A percentile compares a stretch with the other conserved stretches of the same genome.
Conservation (phyloP, 2,797 vertebrate species). For the Morelia viridis region DNA sequence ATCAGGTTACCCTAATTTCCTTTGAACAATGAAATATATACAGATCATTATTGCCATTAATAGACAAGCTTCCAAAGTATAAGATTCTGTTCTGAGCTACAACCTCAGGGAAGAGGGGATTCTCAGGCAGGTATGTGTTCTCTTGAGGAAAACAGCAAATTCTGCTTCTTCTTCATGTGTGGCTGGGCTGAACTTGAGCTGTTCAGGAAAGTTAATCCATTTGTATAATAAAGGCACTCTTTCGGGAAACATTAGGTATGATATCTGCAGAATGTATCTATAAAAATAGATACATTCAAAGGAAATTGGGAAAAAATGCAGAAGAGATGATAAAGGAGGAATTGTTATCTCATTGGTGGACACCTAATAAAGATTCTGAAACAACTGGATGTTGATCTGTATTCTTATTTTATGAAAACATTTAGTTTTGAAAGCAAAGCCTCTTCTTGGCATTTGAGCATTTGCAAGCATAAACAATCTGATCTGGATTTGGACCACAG, state of each 20-base stretch:
- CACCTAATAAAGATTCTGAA: not conserved
- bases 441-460: too few relatives aligned
- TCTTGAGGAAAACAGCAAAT: not conserved
- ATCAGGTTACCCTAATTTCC: conserved; percentile 80
- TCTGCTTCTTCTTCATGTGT: conserved; percentile 47
- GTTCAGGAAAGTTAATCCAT: not conserved
- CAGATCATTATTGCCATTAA: conserved; percentile 79
- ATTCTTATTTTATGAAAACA: not conserved
- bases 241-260: not conserved
- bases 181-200: conserved; percentile 33
- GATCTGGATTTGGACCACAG: too few relatives aligned
- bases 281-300: not conserved
- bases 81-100: conserved; percentile 60
- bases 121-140: conserved; percentile 17
- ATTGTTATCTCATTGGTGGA: not conserved
- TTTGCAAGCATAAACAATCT: too few relatives aligned
- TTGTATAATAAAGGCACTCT: not conserved
- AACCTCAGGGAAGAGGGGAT: conserved; percentile 71
- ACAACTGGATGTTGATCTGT: not conserved
- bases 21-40: conserved; percentile 80
- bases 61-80: conserved; percentile 66
- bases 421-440: too few relatives aligned
- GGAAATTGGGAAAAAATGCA: not conserved
- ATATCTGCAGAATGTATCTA: not conserved
- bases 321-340: not conserved